Percentiles rank a stretch among this genome's conserved stretches.
Evolutionary conservation across 2,888 invertebrate species (phyloP).

Genomic region (Oligia latruncula): DNA sequence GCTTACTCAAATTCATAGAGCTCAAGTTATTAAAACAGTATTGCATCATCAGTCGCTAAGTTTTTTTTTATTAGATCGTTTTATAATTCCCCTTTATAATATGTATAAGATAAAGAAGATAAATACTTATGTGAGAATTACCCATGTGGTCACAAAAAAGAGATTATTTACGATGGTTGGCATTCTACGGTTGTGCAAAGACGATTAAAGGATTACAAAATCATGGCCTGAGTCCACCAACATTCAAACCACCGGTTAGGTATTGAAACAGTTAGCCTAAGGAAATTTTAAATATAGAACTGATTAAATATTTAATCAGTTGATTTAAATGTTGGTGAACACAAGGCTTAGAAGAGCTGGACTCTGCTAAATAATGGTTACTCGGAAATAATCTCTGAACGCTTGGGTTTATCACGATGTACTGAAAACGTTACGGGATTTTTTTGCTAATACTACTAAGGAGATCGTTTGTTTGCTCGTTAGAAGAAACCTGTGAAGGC

Average conservation of each 20-base stretch:
- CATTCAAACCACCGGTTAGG: too few relatives aligned
- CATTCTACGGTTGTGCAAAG: background rate
- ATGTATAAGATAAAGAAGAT: background rate
- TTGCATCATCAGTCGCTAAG: too few relatives aligned
- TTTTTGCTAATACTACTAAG: too few relatives aligned
- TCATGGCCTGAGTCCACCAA: background rate
- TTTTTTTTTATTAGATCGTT: too few relatives aligned
- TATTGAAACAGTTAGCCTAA: too few relatives aligned
- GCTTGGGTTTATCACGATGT: background rate
- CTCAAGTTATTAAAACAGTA: too few relatives aligned
- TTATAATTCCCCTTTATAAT: too few relatives aligned
- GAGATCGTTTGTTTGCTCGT: background rate
- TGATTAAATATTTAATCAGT: too few relatives aligned
- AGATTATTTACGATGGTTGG: background rate
- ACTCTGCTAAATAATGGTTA: background rate
- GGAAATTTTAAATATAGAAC: too few relatives aligned
- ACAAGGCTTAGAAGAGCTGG: background rate
- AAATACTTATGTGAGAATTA: background rate
- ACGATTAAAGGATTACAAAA: conserved; percentile 10
- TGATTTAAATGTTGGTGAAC: too few relatives aligned
- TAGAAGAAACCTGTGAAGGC: background rate
- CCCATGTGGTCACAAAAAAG: background rate
- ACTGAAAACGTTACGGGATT: background rate
- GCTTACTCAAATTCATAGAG: too few relatives aligned
- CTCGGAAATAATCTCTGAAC: background rate